Evolutionary conservation across 2,113 vertebrate species (phyloP).

Genomic region (Ceratotherium simum): DNA sequence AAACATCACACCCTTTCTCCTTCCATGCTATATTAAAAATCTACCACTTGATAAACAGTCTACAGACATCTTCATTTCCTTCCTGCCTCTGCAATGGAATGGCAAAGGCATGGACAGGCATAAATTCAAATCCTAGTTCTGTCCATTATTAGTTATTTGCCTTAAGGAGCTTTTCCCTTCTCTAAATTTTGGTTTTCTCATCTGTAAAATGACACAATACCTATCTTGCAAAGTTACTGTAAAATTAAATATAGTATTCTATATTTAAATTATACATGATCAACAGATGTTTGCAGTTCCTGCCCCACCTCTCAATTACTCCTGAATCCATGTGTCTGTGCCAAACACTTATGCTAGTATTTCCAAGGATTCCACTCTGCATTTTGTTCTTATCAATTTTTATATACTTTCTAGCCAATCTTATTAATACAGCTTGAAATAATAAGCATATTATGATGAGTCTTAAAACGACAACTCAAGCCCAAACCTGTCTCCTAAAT

Average conservation of each 20-base stretch:
- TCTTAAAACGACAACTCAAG: not conserved
- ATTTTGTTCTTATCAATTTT: conserved; percentile 45
- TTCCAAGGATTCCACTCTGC: not conserved
- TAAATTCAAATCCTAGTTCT: conserved; percentile 20
- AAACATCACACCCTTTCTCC: conserved; percentile 3
- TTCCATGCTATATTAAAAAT: conserved; percentile 8
- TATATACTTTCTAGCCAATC: not conserved
- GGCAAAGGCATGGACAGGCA: not conserved
- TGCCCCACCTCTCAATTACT: not conserved
- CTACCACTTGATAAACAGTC: not conserved
- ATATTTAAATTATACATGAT: not conserved
- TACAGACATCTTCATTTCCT: not conserved
- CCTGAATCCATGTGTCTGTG: not conserved
- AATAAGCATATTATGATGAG: not conserved
- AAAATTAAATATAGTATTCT: conserved; percentile 8
- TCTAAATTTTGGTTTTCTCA: conserved; percentile 36
- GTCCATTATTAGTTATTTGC: not conserved
- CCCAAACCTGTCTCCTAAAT: conserved; percentile 12
- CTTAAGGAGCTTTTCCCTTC: not conserved
- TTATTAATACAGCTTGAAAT: conserved; percentile 46
- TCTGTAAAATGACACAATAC: not conserved
- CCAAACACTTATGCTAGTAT: not conserved
- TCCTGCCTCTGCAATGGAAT: conserved; percentile 1
- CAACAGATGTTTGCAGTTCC: not conserved
- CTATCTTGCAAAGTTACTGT: conserved; percentile 1